Evolutionary conservation across 2,888 invertebrate genomes (phyloP).

Genomic region (Agriopis leucophaearia): DNA sequence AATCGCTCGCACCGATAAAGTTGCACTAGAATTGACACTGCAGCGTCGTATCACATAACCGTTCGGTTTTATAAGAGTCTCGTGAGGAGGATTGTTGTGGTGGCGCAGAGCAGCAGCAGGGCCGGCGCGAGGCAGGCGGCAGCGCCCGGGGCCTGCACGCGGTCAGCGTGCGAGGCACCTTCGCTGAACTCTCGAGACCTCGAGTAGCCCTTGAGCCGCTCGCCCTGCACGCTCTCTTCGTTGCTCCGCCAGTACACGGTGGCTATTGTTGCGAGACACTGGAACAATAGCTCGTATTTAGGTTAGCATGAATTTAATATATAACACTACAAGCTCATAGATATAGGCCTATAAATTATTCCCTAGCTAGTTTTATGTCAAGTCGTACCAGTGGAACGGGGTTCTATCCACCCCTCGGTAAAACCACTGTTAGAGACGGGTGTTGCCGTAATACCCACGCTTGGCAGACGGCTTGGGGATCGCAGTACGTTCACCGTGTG

Average conservation of each 20-base stretch:
- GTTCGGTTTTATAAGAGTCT: conserved; percentile 46
- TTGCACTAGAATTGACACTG: conserved; percentile 38
- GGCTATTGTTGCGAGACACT: conserved; percentile 95
- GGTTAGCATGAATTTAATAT: background rate
- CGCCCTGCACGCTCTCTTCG: conserved; percentile 94
- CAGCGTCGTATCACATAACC: conserved; percentile 38
- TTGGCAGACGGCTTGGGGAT: no score
- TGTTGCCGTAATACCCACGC: no score
- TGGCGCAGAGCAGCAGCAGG: conserved; percentile 51
- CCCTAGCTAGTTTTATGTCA: no score
- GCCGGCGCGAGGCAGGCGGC: conserved; percentile 53
- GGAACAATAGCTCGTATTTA: conserved; percentile 52
- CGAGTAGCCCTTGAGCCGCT: conserved; percentile 90
- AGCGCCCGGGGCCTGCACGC: conserved; percentile 89
- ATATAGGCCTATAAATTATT: background rate
- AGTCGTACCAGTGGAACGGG: no score
- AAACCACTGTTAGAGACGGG: background rate
- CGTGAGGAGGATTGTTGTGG: conserved; percentile 49
- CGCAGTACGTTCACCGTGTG: no score
- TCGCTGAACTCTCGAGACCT: conserved; percentile 92
- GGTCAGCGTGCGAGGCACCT: conserved; percentile 89
- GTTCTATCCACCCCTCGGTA: no score
- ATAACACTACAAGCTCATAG: background rate
- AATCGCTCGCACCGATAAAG: conserved; percentile 8
- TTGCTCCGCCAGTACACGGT: conserved; percentile 95